phyloP scores from a whole-genome alignment of 92 coral and sea anemone species.

The Palythoa heliodiscus region DNA sequence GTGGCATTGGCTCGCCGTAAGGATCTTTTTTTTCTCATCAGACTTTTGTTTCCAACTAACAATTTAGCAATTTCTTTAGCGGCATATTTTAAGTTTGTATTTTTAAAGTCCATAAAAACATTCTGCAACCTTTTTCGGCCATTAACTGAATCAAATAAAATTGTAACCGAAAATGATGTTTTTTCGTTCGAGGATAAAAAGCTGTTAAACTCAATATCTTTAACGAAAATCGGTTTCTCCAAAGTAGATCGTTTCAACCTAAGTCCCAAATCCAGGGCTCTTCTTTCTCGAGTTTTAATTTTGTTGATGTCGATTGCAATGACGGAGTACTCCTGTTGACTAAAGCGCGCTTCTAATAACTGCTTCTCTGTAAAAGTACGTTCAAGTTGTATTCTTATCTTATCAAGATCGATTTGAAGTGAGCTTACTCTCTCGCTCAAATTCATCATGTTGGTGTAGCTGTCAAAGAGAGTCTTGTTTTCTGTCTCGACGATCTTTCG shows the following conservation, averaged over 20 bases:
- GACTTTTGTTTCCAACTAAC: conserved; percentile 32
- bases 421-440: conserved; percentile 28
- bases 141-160: conserved; percentile 31
- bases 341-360: conserved; percentile 54
- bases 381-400: conserved; percentile 38
- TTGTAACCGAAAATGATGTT: conserved; percentile 49
- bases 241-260: conserved; percentile 34
- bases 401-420: conserved; percentile 53
- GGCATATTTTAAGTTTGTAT: conserved; percentile 40
- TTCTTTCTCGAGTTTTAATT: conserved; percentile 41
- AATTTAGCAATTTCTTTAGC: conserved; percentile 46
- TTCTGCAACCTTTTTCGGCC: conserved; percentile 38
- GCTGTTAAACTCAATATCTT: conserved; percentile 42
- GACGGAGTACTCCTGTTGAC: conserved; percentile 47
- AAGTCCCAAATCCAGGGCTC: conserved; percentile 53
- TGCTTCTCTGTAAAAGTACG: conserved; percentile 31
- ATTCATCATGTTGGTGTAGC: conserved; percentile 35
- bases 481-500: not conserved
- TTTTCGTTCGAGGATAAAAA: conserved; percentile 42
- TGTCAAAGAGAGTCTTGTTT: conserved; percentile 36
- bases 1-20: not conserved
- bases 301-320: conserved; percentile 41
- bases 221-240: conserved; percentile 40
- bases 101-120: conserved; percentile 59
- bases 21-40: conserved; percentile 11